phyloP scores from a whole-genome alignment of 2,888 invertebrate genomes.

The Leucophora obtusa region DNA sequence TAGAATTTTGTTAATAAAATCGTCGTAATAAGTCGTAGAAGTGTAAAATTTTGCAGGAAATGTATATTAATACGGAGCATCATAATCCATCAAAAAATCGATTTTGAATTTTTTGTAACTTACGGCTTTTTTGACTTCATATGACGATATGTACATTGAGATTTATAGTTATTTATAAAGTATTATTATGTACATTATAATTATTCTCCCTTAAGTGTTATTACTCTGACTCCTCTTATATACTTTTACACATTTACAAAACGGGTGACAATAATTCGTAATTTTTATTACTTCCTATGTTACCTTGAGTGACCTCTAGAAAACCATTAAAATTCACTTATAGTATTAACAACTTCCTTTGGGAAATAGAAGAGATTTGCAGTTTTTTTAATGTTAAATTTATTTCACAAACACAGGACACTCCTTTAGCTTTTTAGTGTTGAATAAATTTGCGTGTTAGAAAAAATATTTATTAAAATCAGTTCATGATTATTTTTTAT shows the following conservation, averaged over 20 bases:
- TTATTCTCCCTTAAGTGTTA: neutral
- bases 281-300: conserved; percentile 33
- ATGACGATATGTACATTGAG: too few relatives aligned
- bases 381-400: conserved; percentile 3
- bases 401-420: neutral
- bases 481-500: too few relatives aligned
- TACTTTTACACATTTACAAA: neutral
- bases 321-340: conserved; percentile 36
- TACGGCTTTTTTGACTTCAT: too few relatives aligned
- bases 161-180: conserved; percentile 31
- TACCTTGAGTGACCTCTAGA: conserved; percentile 40
- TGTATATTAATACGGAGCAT: too few relatives aligned
- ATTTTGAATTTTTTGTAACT: too few relatives aligned
- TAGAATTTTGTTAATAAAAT: too few relatives aligned
- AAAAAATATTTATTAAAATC: too few relatives aligned
- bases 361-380: conserved; percentile 7
- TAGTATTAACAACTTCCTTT: conserved; percentile 17
- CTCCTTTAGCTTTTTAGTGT: conserved; percentile 28
- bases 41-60: too few relatives aligned
- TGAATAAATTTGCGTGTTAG: too few relatives aligned
- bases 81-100: too few relatives aligned
- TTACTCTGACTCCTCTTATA: neutral
- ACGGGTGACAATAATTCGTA: conserved; percentile 22
- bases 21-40: too few relatives aligned
- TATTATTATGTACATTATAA: conserved; percentile 6